phyloP scores from a whole-genome alignment of 2,888 invertebrate species.

The Litoditis marina region DNA sequence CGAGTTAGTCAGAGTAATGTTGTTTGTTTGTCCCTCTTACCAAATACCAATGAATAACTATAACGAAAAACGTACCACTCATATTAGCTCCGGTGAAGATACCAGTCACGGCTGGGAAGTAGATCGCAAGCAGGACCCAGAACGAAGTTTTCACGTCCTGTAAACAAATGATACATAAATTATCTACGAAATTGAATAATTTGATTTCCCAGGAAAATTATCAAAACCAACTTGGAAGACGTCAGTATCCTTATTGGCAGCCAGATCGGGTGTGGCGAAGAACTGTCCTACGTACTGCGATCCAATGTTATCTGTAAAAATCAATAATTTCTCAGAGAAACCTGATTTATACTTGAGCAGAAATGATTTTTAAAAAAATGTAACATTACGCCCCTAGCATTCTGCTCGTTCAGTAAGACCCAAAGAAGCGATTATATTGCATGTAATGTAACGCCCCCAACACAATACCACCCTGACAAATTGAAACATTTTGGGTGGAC shows the following conservation, averaged over 20 bases:
- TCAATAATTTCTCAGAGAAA: too few relatives aligned
- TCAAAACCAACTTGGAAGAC: conserved; percentile 65
- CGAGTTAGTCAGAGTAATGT: too few relatives aligned
- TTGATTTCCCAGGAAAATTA: not conserved
- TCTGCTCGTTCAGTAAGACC: too few relatives aligned
- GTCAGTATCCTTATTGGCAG: conserved; percentile 45
- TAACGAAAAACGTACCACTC: conserved; percentile 68
- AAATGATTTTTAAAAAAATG: too few relatives aligned
- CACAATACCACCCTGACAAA: too few relatives aligned
- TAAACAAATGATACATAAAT: conserved; percentile 64
- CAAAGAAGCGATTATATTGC: too few relatives aligned
- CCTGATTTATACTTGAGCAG: too few relatives aligned
- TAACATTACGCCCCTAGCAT: too few relatives aligned
- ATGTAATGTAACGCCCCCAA: too few relatives aligned
- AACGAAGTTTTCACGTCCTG: conserved; percentile 86
- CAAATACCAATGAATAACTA: not conserved
- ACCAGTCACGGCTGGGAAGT: conserved; percentile 98
- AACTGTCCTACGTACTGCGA: conserved; percentile 36
- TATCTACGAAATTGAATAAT: not conserved
- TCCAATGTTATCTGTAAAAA: conserved; percentile 40
- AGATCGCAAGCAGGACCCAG: conserved; percentile 92
- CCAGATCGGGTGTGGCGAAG: conserved; percentile 22
- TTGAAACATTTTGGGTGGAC: too few relatives aligned
- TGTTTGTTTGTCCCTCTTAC: too few relatives aligned
- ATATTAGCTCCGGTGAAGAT: conserved; percentile 99